Base-by-base conservation (phyloP, 2,797 vertebrate genomes). In the Arrhamphus sclerolepis region DNA sequence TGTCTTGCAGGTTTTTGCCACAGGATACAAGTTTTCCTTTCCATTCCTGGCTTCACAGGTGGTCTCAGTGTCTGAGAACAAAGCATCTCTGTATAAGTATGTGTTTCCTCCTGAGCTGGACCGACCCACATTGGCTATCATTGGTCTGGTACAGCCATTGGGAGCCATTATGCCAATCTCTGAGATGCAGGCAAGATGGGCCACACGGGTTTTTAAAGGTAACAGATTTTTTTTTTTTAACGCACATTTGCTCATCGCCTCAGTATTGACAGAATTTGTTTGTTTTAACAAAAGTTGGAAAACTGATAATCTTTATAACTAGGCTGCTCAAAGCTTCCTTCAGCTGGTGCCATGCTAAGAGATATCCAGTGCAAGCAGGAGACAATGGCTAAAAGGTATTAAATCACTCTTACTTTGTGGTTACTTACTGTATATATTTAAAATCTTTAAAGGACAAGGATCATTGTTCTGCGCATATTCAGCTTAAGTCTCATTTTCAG, bases 171-270 rank as follows among this genome's bases (percentile, higher is more conserved):
- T 92, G 90, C 93, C 94, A 29, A 85, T 94, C 66, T 88, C 92
- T 53, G 93, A 95, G 81, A 91, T 94, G 59, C 94, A 94, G 73
- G 87, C 89, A 31, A 89, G 93, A 31, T 93, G 91, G 92, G 94
- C 91, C 34, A 91, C 90, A 1, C 82, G 92, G 2, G 89, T 95
- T 62, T 94, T 95, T 50, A 93, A 93, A 87, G 93, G 94, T 94
- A 66, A 59, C 9, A 19, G 2, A 6, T 38, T 38, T 16, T 3
- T 14, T 38, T 38, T 34, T 34, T 34, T 34, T 34, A 31, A 29
- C 8, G 28, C 28, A 29, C 28, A 7, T 29, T 29, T 29, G 6
- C 11, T 16, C 34, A 38, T 38, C 34, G 14, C 13, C 14, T 38
- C 13, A 38, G 34, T 11, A 9, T 34, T 34, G 31, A 13, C 31